Percentiles rank a stretch among this genome's conserved stretches.
Evolutionary conservation across 2,888 invertebrate species (phyloP).

Genomic region (Rosalia funebris): DNA sequence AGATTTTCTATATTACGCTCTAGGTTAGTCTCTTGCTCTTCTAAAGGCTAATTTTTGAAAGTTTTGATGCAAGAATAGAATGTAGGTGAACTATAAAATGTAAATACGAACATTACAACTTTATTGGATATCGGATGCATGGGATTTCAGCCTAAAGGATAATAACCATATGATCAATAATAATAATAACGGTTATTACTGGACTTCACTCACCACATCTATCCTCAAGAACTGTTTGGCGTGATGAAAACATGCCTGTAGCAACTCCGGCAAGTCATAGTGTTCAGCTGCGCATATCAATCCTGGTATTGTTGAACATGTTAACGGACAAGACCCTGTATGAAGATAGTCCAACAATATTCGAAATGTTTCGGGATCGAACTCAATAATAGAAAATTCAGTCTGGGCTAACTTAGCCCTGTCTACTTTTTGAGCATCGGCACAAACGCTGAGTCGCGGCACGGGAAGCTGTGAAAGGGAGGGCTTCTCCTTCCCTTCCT

Average conservation of each 20-base stretch:
- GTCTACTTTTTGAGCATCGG: conserved; percentile 94
- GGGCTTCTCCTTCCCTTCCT: conserved; percentile 80
- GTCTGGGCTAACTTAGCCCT: conserved; percentile 91
- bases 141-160: too few species aligned
- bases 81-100: too few species aligned
- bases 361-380: conserved; percentile 93
- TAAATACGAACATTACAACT: too few species aligned
- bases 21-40: too few species aligned
- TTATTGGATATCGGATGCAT: too few species aligned
- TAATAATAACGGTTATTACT: too few species aligned
- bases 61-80: too few species aligned
- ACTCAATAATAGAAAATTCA: conserved; percentile 95
- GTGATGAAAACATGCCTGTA: conserved; percentile 95
- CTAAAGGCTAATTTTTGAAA: too few species aligned
- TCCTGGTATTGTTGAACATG: conserved; percentile 92
- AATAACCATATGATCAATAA: too few species aligned
- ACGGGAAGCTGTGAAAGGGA: conserved; percentile 80
- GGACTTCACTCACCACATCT: conserved; percentile 79
- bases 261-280: conserved; percentile 89
- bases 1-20: too few species aligned
- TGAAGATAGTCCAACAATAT: conserved; percentile 91
- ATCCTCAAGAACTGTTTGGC: conserved; percentile 93
- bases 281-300: conserved; percentile 94
- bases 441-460: conserved; percentile 89
- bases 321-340: conserved; percentile 91